A percentile compares a stretch with the other conserved stretches of the same genome.
Conservation (phyloP, 2,888 invertebrate species). For the Sphecodes monilicornis region DNA sequence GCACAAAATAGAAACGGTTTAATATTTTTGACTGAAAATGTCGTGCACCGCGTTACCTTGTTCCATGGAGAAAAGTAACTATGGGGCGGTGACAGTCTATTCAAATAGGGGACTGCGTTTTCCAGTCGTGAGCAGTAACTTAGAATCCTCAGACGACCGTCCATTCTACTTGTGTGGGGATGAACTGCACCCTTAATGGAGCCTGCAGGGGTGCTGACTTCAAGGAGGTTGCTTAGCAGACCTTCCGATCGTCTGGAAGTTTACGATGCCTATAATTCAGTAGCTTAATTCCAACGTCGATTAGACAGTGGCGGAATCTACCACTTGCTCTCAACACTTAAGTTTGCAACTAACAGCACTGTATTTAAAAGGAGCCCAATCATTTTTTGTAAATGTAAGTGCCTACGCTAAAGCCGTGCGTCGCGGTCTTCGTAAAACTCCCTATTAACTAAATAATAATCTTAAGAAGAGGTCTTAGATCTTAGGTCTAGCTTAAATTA, state of each 20-base stretch:
- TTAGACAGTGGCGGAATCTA: neutral
- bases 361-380: too few relatives aligned
- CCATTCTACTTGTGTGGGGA: neutral
- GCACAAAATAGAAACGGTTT: neutral
- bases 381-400: too few relatives aligned
- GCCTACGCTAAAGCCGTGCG: too few relatives aligned
- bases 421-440: too few relatives aligned
- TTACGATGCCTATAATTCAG: neutral
- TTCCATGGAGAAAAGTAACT: neutral
- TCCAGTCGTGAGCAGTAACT: neutral
- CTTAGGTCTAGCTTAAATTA: too few relatives aligned
- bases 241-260: neutral
- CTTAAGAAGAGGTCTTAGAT: too few relatives aligned
- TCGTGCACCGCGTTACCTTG: neutral
- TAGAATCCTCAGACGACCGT: neutral
- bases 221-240: neutral
- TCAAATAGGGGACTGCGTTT: neutral
- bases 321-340: neutral
- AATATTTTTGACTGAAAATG: neutral
- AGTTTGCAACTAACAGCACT: neutral
- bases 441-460: too few relatives aligned
- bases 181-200: neutral
- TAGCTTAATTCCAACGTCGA: neutral
- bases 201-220: neutral
- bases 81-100: neutral